These are phyloP conservation scores for Siphlonurus alternatus DNA, from an alignment of 2,888 invertebrate species.

Conservation along the genomic window DNA sequence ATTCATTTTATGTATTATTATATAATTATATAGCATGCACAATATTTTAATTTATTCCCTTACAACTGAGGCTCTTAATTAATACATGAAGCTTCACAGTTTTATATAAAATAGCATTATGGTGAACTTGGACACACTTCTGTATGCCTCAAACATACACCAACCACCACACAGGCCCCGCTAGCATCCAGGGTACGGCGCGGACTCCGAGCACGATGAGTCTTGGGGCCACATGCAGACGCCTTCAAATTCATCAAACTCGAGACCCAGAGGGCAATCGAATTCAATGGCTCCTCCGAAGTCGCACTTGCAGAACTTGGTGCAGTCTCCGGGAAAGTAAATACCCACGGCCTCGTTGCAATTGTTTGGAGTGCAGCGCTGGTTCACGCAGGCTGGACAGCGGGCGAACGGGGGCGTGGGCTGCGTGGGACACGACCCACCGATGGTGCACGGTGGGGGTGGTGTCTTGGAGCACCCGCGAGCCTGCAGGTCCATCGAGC, in stretches of 20 bases:
- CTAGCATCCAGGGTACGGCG: neutral
- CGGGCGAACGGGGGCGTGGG: neutral
- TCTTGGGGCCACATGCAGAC: neutral
- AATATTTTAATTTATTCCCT: too few species aligned
- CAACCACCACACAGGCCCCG: too few species aligned
- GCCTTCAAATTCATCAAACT: neutral
- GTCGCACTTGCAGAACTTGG: neutral
- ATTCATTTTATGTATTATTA: too few species aligned
- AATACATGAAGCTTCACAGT: too few species aligned
- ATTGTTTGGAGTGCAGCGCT: neutral
- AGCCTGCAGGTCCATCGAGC: too few species aligned
- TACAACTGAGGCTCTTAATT: too few species aligned
- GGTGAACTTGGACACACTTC: too few species aligned
- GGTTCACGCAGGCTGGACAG: neutral
- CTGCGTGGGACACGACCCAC: neutral
- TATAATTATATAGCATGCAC: too few species aligned
- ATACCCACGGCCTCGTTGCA: neutral
- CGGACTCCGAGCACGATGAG: neutral
- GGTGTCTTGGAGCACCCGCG: neutral
- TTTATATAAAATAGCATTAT: too few species aligned
- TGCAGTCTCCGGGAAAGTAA: neutral
- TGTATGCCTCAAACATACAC: too few species aligned
- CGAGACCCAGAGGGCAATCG: neutral
- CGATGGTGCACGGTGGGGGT: neutral
- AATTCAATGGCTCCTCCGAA: neutral